These are phyloP conservation scores for Psammodynastes pulverulentus DNA, from an alignment of 2,113 vertebrate species.

Conservation along the genomic window DNA sequence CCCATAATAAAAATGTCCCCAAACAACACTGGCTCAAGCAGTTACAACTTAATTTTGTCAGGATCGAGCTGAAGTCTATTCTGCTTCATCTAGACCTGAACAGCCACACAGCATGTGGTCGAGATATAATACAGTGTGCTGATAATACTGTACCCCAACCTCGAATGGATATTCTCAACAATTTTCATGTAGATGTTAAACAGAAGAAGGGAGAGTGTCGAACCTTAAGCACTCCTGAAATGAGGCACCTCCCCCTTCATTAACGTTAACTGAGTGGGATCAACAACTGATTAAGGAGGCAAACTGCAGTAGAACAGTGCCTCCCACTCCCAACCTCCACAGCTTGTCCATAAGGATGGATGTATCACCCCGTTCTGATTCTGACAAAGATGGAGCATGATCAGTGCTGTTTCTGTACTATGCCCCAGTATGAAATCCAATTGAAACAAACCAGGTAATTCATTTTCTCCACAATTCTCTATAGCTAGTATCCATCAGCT, in stretches of 20 bases:
- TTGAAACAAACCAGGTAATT: neutral
- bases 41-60: neutral
- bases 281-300: neutral
- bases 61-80: neutral
- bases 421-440: neutral
- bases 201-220: neutral
- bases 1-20: neutral
- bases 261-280: neutral
- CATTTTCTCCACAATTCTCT: neutral
- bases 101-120: neutral
- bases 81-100: neutral
- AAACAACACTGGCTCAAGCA: neutral
- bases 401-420: neutral
- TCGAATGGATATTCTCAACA: neutral
- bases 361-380: neutral
- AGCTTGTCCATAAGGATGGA: neutral
- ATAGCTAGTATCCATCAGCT: neutral
- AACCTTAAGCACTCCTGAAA: neutral
- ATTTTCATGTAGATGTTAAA: neutral
- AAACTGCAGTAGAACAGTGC: neutral
- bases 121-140: neutral
- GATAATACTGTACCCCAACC: neutral
- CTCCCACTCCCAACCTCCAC: neutral
- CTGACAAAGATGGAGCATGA: neutral
- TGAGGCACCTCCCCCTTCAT: neutral